Base-by-base conservation (phyloP, 2,888 invertebrate genomes). In the Scelioninae gen. 2 region DNA sequence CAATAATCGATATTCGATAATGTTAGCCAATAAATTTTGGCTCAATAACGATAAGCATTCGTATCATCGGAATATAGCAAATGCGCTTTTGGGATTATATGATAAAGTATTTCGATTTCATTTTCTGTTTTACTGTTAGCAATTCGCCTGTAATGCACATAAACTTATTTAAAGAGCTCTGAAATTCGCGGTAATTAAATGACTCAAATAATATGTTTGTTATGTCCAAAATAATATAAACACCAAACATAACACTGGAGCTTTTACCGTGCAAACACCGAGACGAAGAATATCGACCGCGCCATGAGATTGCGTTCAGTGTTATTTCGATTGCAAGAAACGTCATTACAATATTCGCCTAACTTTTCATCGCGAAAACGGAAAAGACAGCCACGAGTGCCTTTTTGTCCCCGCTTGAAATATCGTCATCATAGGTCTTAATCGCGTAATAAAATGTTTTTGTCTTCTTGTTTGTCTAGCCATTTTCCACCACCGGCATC, bases 1-100 rank as follows among this genome's bases (percentile, higher is more conserved):
- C 76, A 81, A 84, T 85, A 84, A 85, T 85, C 84, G 84, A 80
- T 79, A 75, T 78, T 83, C 82, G 85, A 85, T 85, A 85, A 85
- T 84, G 83, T 83, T 81, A 81, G 78, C 79, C 84, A 82, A 84
- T 85, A 85, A 84, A 85, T 85, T 84, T 71, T 13, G 50, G 70
- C 52, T 75, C 77, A 82, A 83, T 83, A 84, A 83, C 82, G 79
- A 83, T 80, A 78, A 80, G 81, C 81, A 84, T 84, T 84, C 82
- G 82, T 84, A 84, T 82, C 83, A 82, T 82, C 82, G 81, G 77
- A 78, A 71, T 78, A 78, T 80, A 81, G 78, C 78, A 80, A 76
- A 82, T 77, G 78, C 78, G 78, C 81, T 81, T 77, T 80, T 80
- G 80, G 80, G 79, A 79, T 83, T 79, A 83, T 83, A 78, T 70